Conservation (phyloP, 2,113 vertebrate species). For the Anoura caudifer region DNA sequence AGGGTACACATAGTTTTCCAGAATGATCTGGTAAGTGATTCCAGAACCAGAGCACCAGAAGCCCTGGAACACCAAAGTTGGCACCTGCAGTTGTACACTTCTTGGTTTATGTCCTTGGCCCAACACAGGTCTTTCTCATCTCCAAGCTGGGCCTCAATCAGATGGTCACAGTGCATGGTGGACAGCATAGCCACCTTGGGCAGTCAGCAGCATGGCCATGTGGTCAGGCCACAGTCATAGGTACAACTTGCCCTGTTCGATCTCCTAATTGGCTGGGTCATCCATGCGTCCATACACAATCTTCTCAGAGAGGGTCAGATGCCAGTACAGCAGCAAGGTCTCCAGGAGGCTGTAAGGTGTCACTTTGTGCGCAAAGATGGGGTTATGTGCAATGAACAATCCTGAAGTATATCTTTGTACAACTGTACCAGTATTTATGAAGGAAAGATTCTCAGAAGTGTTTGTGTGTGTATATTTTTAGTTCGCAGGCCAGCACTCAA, state of each 20-base stretch:
- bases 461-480: not conserved
- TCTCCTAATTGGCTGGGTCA: slow-evolving; percentile 91
- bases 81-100: slow-evolving; percentile 95
- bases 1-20: slow-evolving; percentile 96
- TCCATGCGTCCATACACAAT: slow-evolving; percentile 96
- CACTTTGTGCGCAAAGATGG: slow-evolving; percentile 99
- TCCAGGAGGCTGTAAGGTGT: slow-evolving; percentile 92
- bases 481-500: no score
- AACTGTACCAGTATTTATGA: not conserved
- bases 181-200: slow-evolving; percentile 93
- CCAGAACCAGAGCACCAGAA: slow-evolving; percentile 98
- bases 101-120: slow-evolving; percentile 95
- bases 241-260: slow-evolving; percentile 93
- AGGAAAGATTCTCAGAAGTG: not conserved
- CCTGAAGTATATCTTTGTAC: not conserved
- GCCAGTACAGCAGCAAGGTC: slow-evolving; percentile 90
- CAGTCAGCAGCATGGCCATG: slow-evolving; percentile 96
- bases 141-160: slow-evolving; percentile 94
- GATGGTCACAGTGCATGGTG: slow-evolving; percentile 97
- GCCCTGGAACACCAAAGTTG: slow-evolving; percentile 93
- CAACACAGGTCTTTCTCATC: slow-evolving; percentile 89
- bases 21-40: slow-evolving; percentile 98
- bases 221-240: slow-evolving; percentile 93
- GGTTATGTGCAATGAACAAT: slow-evolving; percentile 78
- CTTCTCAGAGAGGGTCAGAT: slow-evolving; percentile 96